Percentiles rank a stretch among this genome's conserved stretches.
Conservation (phyloP, 2,113 vertebrate genomes). For the Illadopsis cleaveri region DNA sequence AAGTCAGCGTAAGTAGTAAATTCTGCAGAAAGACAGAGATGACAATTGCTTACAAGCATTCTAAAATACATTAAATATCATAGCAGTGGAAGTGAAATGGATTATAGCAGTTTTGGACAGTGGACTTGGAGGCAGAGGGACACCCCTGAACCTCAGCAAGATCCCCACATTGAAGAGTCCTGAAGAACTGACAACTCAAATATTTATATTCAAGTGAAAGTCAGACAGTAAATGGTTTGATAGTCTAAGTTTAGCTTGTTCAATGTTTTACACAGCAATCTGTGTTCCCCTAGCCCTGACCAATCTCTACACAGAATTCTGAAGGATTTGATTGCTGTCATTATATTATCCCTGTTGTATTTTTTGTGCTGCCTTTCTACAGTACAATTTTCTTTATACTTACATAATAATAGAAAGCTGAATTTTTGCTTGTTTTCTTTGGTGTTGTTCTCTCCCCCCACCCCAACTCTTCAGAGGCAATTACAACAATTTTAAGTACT, state of each 20-base stretch:
- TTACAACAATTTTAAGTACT: conserved; percentile 62
- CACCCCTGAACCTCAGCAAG: not conserved
- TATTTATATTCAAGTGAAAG: not conserved
- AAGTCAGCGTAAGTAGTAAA: not conserved
- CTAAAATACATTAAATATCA: not conserved
- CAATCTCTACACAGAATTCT: not conserved
- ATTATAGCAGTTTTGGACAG: not conserved
- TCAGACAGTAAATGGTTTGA: not conserved
- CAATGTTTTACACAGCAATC: not conserved
- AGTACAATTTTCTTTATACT: not conserved
- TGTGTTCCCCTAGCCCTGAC: not conserved
- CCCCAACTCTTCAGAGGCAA: conserved; percentile 23
- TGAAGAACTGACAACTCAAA: not conserved
- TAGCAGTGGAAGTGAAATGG: not conserved
- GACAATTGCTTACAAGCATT: not conserved
- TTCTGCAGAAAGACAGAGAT: not conserved
- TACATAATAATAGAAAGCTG: not conserved
- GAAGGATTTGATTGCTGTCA: conserved; percentile 1
- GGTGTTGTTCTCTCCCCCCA: not conserved
- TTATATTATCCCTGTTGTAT: not conserved
- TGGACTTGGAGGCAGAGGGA: not conserved
- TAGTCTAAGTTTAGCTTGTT: not conserved
- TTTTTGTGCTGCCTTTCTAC: not conserved
- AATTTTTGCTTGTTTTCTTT: conserved; percentile 16
- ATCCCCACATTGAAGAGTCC: not conserved